phyloP scores from a whole-genome alignment of 2,888 invertebrate species.

The Creontiades dilutus region DNA sequence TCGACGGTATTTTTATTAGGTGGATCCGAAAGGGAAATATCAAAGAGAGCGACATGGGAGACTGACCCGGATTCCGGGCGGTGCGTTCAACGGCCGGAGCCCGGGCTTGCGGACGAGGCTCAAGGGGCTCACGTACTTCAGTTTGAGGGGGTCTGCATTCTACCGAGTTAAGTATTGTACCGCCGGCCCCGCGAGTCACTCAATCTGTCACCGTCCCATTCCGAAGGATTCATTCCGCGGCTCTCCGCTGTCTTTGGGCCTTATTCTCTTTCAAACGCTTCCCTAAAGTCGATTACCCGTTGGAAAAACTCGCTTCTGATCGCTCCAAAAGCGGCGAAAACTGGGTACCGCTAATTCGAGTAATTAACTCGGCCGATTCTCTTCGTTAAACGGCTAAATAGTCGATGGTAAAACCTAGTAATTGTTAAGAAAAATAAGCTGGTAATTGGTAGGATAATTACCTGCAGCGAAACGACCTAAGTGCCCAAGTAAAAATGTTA shows the following conservation, averaged over 20 bases:
- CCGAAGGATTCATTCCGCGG: slow-evolving; percentile 37
- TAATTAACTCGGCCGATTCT: no score
- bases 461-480: no score
- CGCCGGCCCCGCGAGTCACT: slow-evolving; percentile 32
- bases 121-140: not conserved
- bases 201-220: slow-evolving; percentile 39
- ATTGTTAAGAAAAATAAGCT: no score
- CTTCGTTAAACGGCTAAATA: no score
- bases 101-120: not conserved
- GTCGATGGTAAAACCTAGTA: no score
- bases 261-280: slow-evolving; percentile 6
- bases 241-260: slow-evolving; percentile 5
- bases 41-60: slow-evolving; percentile 51
- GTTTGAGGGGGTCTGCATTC: slow-evolving; percentile 44
- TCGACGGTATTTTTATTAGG: slow-evolving; percentile 60
- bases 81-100: no score
- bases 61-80: slow-evolving; percentile 55
- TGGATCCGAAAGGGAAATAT: slow-evolving; percentile 57
- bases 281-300: not conserved
- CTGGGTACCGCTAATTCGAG: no score
- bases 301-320: not conserved
- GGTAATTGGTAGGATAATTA: no score
- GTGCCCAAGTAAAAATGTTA: no score
- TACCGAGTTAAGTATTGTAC: slow-evolving; percentile 27
- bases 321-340: no score